These are phyloP conservation scores for Actenoides hombroni DNA, from an alignment of 2,113 vertebrate genomes.

Conservation along the genomic window DNA sequence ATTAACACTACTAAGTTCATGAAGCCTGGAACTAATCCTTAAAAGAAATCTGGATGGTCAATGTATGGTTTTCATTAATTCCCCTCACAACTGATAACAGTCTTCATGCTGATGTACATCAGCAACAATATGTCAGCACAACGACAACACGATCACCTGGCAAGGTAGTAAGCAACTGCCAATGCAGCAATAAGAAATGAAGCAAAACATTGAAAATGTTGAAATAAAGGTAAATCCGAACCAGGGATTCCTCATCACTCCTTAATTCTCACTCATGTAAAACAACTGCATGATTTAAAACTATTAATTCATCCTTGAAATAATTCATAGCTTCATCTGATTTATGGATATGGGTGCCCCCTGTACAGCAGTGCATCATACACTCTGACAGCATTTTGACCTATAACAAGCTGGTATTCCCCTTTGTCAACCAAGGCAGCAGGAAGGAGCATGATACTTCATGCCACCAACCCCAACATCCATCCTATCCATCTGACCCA, in stretches of 20 bases:
- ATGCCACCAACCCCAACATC: not conserved
- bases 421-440: not conserved
- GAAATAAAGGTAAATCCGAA: not conserved
- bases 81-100: not conserved
- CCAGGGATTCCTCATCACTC: not conserved
- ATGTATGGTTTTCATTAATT: not conserved
- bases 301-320: not conserved
- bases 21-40: not conserved
- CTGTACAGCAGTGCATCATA: accelerated
- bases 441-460: not conserved
- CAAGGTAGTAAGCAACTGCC: not conserved
- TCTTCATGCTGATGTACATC: not conserved
- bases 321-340: not conserved
- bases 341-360: accelerated
- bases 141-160: not conserved
- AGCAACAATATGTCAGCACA: accelerated
- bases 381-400: no score
- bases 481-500: not conserved
- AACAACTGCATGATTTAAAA: not conserved
- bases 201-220: not conserved
- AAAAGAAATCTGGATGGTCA: not conserved
- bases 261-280: not conserved
- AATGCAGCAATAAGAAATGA: not conserved
- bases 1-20: not conserved
- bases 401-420: accelerated